These are phyloP conservation scores for Tortricodes alternella DNA, from an alignment of 2,888 invertebrate genomes.

Conservation along the genomic window DNA sequence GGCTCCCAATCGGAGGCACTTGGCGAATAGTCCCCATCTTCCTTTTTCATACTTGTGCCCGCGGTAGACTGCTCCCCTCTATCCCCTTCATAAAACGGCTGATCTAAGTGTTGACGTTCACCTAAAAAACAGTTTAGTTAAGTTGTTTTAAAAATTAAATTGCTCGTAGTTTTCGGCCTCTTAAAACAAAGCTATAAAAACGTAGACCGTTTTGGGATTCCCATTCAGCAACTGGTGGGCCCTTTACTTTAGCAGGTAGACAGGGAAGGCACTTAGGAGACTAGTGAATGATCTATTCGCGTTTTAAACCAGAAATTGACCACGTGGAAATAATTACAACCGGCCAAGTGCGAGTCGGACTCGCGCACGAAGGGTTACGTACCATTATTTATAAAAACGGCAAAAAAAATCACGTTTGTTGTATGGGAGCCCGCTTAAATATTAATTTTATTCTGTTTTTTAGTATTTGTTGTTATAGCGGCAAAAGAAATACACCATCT, in stretches of 20 bases:
- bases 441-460: too few relatives aligned
- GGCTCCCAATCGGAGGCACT: conserved; percentile 68
- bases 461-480: too few relatives aligned
- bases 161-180: neutral
- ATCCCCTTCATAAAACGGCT: conserved; percentile 22
- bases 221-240: neutral
- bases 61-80: conserved; percentile 36
- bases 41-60: conserved; percentile 44
- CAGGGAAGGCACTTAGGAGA: neutral
- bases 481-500: too few relatives aligned
- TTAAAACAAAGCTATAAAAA: neutral
- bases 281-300: too few relatives aligned
- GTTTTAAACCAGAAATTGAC: too few relatives aligned
- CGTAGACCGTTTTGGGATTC: neutral
- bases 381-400: too few relatives aligned
- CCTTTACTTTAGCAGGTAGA: neutral
- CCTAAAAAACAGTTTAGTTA: conserved; percentile 35
- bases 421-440: too few relatives aligned
- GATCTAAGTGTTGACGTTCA: conserved; percentile 42
- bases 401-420: too few relatives aligned
- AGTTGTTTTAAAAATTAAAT: neutral
- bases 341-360: too few relatives aligned
- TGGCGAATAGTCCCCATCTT: conserved; percentile 57
- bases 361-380: too few relatives aligned
- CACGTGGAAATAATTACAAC: too few relatives aligned